These are phyloP conservation scores for Lathamus discolor DNA, from an alignment of 2,113 vertebrate genomes.

Conservation along the genomic window DNA sequence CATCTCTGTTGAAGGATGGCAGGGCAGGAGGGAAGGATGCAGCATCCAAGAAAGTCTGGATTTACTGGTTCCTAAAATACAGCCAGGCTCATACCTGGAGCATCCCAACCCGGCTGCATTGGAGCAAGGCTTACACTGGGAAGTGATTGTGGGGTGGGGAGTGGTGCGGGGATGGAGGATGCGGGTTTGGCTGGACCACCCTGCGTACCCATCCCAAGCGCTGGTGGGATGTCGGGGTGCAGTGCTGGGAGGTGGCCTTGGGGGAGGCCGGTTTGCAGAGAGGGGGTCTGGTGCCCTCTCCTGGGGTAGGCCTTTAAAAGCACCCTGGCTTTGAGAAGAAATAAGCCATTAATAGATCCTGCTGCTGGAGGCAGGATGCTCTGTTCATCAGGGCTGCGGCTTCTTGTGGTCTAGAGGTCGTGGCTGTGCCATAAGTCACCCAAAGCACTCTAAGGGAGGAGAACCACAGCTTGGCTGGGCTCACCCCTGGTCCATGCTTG, in stretches of 20 bases:
- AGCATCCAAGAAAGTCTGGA: accelerated
- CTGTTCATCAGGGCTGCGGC: not conserved
- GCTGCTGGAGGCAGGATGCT: not conserved
- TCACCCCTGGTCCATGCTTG: accelerated
- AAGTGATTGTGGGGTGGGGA: not conserved
- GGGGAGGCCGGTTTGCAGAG: not conserved
- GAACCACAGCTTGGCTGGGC: not conserved
- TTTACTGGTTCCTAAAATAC: not conserved
- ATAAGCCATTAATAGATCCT: not conserved
- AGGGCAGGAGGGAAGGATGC: not conserved
- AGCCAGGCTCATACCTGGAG: not conserved
- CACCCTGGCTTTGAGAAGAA: conserved; percentile 32
- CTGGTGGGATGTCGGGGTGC: not conserved
- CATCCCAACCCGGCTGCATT: accelerated
- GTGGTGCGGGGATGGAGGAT: accelerated
- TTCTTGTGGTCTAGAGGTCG: not conserved
- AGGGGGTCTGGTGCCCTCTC: conserved; percentile 66
- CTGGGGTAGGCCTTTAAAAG: conserved; percentile 59
- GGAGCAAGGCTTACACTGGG: accelerated
- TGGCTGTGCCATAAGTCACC: not conserved
- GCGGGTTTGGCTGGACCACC: accelerated
- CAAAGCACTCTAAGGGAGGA: not conserved
- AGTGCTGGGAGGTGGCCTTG: not conserved
- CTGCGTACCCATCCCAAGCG: accelerated
- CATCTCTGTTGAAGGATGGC: not conserved